These are phyloP conservation scores for Anguilla megastoma DNA, from an alignment of 2,797 vertebrate genomes.

Conservation along the genomic window DNA sequence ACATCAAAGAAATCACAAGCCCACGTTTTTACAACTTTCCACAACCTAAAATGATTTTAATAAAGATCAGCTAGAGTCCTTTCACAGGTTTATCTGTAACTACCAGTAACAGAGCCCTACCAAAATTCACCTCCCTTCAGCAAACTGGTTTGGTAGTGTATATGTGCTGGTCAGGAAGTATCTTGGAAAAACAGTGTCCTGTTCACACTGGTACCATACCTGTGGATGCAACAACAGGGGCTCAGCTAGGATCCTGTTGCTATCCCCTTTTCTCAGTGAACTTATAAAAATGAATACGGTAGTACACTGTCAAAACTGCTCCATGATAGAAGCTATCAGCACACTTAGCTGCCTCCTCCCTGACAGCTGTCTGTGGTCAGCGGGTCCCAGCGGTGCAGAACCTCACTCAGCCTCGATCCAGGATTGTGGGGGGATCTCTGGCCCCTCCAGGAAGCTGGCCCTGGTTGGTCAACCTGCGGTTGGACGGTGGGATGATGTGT, in stretches of 20 bases:
- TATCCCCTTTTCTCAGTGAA: too few species aligned
- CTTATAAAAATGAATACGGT: too few species aligned
- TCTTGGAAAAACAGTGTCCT: neutral
- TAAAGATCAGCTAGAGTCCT: conserved; percentile 13
- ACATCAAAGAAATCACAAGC: neutral
- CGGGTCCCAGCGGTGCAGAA: conserved; percentile 63
- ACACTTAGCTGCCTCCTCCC: conserved; percentile 28
- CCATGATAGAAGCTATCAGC: neutral
- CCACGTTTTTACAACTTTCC: too few species aligned
- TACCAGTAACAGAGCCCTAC: neutral
- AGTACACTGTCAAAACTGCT: too few species aligned
- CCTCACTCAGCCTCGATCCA: conserved; percentile 71
- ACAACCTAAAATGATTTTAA: too few species aligned
- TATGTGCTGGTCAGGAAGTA: too few species aligned
- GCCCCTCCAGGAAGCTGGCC: conserved; percentile 87
- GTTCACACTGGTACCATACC: neutral
- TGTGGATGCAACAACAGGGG: too few species aligned
- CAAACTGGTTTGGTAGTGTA: too few species aligned
- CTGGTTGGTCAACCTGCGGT: conserved; percentile 89
- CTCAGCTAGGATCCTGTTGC: too few species aligned
- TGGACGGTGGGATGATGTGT: conserved; percentile 87
- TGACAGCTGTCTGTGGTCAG: conserved; percentile 83
- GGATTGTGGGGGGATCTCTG: conserved; percentile 85
- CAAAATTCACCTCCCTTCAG: neutral
- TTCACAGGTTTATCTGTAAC: neutral